Percentiles rank a stretch among this genome's conserved stretches.
Conservation (phyloP, 2,797 vertebrate species). For the Anabas testudineus region DNA sequence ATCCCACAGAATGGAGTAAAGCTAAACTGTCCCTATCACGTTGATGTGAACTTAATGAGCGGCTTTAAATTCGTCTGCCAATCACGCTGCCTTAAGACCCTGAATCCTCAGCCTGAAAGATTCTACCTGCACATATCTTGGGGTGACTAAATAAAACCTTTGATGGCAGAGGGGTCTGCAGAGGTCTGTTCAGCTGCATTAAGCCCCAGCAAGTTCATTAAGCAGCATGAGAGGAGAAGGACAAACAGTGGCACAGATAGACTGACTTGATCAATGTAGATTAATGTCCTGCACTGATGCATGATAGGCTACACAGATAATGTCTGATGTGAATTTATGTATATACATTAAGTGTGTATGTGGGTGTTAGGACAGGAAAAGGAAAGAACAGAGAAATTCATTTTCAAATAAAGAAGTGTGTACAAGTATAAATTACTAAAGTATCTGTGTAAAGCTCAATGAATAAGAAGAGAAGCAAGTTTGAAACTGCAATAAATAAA, state of each 20-base stretch:
- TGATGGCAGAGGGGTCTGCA: conserved; percentile 40
- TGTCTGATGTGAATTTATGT: conserved; percentile 50
- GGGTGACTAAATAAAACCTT: conserved; percentile 61
- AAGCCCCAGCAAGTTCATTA: conserved; percentile 80
- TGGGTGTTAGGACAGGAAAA: not conserved
- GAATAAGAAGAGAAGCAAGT: conserved; percentile 1
- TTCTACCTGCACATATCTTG: conserved; percentile 57
- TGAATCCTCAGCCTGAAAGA: conserved; percentile 61
- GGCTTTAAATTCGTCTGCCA: conserved; percentile 76
- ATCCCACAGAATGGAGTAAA: conserved; percentile 65
- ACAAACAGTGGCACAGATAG: conserved; percentile 68
- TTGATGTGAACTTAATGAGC: conserved; percentile 73
- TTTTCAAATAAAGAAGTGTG: conserved; percentile 2
- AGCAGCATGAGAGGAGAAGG: conserved; percentile 71
- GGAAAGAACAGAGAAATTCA: not conserved
- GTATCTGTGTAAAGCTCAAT: not conserved
- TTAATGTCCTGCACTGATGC: conserved; percentile 73
- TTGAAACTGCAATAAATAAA: conserved; percentile 17
- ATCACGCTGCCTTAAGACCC: conserved; percentile 73
- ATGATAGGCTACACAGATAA: conserved; percentile 46
- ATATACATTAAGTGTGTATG: conserved; percentile 38
- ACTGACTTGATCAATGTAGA: conserved; percentile 73
- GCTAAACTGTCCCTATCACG: conserved; percentile 61
- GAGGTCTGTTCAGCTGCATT: conserved; percentile 76
- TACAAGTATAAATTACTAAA: not conserved